phyloP scores from a whole-genome alignment of 2,888 invertebrate species.

The Cryptus viduatorius region DNA sequence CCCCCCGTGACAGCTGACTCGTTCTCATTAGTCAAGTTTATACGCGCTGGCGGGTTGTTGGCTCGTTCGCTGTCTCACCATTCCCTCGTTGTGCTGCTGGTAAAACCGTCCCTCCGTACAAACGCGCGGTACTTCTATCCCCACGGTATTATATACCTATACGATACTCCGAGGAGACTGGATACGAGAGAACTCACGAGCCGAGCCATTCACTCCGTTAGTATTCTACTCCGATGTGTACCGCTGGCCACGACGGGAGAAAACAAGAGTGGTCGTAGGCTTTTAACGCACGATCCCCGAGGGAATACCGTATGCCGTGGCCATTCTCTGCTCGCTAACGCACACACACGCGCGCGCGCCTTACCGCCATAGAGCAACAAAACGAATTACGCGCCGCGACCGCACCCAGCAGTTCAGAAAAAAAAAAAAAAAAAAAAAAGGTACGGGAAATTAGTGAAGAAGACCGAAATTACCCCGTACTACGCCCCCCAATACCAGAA shows the following conservation, averaged over 20 bases:
- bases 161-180: constrained; percentile 40
- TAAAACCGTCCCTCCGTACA: constrained; percentile 61
- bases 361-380: constrained; percentile 38
- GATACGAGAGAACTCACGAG: constrained; percentile 52
- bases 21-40: constrained; percentile 77
- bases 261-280: constrained; percentile 66
- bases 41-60: constrained; percentile 66
- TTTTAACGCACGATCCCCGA: constrained; percentile 67
- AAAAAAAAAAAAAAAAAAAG: constrained; percentile 26
- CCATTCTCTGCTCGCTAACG: constrained; percentile 44
- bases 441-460: constrained; percentile 58
- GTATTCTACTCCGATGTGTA: constrained; percentile 32
- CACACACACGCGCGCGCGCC: constrained; percentile 2
- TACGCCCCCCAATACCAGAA: constrained; percentile 25
- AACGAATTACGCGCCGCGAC: constrained; percentile 55
- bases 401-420: constrained; percentile 56
- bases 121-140: constrained; percentile 47
- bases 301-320: constrained; percentile 55
- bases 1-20: constrained; percentile 73
- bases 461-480: constrained; percentile 32
- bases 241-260: constrained; percentile 37
- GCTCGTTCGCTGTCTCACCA: constrained; percentile 35
- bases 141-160: constrained; percentile 44
- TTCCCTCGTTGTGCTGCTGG: constrained; percentile 36
- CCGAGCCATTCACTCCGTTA: constrained; percentile 52